Evolutionary conservation across 2,888 invertebrate genomes (phyloP).

Genomic region (Ophraella communa): DNA sequence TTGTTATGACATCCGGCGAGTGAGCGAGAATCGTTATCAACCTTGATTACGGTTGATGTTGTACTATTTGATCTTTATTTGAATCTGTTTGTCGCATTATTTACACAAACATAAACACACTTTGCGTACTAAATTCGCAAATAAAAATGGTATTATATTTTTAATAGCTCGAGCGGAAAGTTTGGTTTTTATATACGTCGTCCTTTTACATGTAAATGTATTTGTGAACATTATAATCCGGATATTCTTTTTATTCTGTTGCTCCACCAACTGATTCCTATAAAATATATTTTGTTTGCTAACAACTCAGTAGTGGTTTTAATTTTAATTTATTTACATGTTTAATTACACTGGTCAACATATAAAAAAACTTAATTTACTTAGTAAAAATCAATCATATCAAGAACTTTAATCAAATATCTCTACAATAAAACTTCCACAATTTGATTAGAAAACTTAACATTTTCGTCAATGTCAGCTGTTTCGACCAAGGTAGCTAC

Average conservation of each 20-base stretch:
- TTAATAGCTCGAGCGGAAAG: neutral
- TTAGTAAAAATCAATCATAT: too few species aligned
- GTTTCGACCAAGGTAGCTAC: too few species aligned
- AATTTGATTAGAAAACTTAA: too few species aligned
- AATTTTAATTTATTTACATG: too few species aligned
- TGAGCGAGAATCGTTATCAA: slow-evolving; percentile 34
- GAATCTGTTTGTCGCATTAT: slow-evolving; percentile 18
- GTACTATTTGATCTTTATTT: slow-evolving; percentile 30
- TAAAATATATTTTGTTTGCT: too few species aligned
- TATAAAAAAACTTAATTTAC: too few species aligned
- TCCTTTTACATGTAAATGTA: neutral
- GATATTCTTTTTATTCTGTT: neutral
- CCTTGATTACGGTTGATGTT: slow-evolving; percentile 27
- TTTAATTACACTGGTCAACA: too few species aligned
- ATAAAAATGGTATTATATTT: neutral
- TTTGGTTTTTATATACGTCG: neutral
- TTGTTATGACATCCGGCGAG: slow-evolving; percentile 34
- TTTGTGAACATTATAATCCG: neutral
- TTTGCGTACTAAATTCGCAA: neutral
- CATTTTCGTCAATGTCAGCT: too few species aligned
- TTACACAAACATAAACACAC: neutral
- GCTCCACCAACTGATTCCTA: too few species aligned
- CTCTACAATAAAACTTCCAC: too few species aligned
- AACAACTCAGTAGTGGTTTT: too few species aligned
- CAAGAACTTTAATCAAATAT: too few species aligned